These are phyloP conservation scores for Bambusicola thoracicus DNA, from an alignment of 2,113 vertebrate species.

Conservation along the genomic window DNA sequence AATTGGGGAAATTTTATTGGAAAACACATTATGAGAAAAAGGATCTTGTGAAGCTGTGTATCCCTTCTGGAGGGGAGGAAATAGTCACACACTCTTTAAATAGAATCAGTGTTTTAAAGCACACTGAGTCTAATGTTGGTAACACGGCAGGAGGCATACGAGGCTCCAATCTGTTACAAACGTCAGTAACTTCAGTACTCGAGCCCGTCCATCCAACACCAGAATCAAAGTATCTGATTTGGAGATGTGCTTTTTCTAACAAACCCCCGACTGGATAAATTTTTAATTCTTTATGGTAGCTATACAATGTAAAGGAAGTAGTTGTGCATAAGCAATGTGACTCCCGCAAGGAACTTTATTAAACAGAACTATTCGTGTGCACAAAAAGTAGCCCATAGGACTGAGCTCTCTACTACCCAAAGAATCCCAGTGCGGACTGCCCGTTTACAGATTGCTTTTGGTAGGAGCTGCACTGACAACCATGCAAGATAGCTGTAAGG, in stretches of 20 bases:
- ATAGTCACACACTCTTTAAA: neutral
- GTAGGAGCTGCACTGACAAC: neutral
- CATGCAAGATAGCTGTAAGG: neutral
- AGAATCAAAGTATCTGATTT: neutral
- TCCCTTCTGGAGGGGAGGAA: constrained; percentile 37
- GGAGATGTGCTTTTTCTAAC: neutral
- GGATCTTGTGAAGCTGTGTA: neutral
- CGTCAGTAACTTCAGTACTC: neutral
- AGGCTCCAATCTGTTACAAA: neutral
- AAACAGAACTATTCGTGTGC: neutral
- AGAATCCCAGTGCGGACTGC: neutral
- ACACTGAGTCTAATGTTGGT: neutral
- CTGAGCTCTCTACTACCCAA: neutral
- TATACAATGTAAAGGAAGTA: neutral
- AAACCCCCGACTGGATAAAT: neutral
- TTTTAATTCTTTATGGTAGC: neutral
- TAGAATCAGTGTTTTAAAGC: neutral
- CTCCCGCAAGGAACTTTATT: neutral
- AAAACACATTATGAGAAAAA: constrained; percentile 28
- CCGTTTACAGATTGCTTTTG: neutral
- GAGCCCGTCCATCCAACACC: neutral
- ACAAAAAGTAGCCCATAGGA: neutral
- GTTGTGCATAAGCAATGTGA: rapidly evolving
- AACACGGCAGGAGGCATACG: neutral
- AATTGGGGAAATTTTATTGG: constrained; percentile 49